Evolutionary conservation across 2,797 vertebrate genomes (phyloP).

Genomic region (Myotis daubentonii): DNA sequence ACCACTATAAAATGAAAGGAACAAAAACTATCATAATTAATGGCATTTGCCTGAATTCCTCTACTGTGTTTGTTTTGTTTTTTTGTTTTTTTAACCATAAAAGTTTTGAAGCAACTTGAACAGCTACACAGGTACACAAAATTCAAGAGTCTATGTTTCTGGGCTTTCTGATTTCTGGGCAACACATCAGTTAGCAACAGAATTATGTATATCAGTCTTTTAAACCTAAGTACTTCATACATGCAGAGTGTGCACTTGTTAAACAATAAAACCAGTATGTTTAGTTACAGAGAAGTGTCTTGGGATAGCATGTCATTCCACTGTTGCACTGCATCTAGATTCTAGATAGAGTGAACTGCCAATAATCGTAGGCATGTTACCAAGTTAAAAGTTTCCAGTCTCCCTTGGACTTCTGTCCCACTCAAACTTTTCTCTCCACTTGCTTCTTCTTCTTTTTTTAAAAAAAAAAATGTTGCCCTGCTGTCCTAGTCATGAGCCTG

Average conservation of each 20-base stretch:
- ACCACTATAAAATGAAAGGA: conserved; percentile 81
- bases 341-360: background rate
- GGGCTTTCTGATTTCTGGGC: conserved; percentile 7
- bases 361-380: background rate
- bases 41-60: conserved; percentile 73
- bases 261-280: background rate
- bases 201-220: background rate
- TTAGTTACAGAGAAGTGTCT: background rate
- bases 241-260: background rate
- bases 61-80: conserved; percentile 67
- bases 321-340: background rate
- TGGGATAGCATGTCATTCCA: background rate
- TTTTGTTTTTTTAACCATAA: background rate
- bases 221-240: background rate
- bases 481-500: background rate
- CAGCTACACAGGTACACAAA: conserved; percentile 16
- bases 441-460: background rate
- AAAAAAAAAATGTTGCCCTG: background rate
- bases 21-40: conserved; percentile 80
- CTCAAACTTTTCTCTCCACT: conserved; percentile 45
- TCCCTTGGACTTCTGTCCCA: background rate
- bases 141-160: conserved; percentile 66
- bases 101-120: conserved; percentile 72
- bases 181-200: background rate
- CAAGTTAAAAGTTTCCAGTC: background rate